phyloP scores from a whole-genome alignment of 2,888 invertebrate species.

The Tuta absoluta region DNA sequence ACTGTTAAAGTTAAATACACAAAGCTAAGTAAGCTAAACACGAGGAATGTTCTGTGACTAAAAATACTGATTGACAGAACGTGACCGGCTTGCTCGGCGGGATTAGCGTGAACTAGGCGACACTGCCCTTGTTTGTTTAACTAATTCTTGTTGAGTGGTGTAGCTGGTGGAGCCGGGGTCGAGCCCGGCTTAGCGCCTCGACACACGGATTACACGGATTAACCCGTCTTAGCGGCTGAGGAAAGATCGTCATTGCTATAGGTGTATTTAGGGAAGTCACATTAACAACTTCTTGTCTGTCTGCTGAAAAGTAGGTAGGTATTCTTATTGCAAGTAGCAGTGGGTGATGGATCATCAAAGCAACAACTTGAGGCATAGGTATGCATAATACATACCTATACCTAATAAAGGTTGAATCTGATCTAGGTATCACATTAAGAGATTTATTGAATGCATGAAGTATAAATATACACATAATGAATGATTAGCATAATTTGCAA shows the following conservation, averaged over 20 bases:
- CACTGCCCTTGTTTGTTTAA: conserved; percentile 22
- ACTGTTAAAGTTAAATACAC: conserved; percentile 11
- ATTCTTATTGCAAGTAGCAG: background rate
- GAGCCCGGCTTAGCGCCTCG: conserved; percentile 15
- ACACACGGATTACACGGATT: conserved; percentile 15
- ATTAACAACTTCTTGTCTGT: background rate
- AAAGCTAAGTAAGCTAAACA: conserved; percentile 5
- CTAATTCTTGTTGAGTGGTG: conserved; percentile 1
- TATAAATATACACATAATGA: no score
- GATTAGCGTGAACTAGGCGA: conserved; percentile 12
- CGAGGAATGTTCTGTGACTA: conserved; percentile 16
- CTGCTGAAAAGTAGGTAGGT: background rate
- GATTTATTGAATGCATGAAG: no score
- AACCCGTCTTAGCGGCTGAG: conserved; percentile 12
- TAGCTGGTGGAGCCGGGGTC: conserved; percentile 3
- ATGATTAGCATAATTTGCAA: no score
- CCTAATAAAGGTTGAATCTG: no score
- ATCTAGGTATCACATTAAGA: no score
- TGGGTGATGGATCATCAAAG: background rate
- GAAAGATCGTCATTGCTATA: background rate
- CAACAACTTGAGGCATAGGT: no score
- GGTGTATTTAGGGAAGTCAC: background rate
- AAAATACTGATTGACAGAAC: conserved; percentile 19
- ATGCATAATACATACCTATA: no score
- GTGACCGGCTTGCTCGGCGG: conserved; percentile 13